Base-by-base conservation (phyloP, 2,888 invertebrate species). In the Machimus rusticus region DNA sequence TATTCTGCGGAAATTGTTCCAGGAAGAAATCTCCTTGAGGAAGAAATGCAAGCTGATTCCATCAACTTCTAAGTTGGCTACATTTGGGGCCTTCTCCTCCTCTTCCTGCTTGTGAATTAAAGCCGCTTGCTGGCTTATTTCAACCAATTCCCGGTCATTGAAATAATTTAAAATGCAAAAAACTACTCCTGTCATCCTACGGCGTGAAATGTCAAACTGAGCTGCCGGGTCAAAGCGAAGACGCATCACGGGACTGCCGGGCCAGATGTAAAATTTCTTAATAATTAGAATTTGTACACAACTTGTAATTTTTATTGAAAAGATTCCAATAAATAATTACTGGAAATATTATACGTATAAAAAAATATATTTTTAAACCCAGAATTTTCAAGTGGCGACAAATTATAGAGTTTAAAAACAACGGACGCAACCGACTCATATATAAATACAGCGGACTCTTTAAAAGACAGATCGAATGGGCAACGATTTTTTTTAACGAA, bases 41-140 rank as follows among this genome's bases (percentile, higher is more conserved):
- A 89, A 88, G 9, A 74, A 89, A 39, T 86, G 85, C 1, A 86
- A 77, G 51, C 88, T 88, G 34, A 88, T 86, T 51, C 89, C 89
- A 88, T 88, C 86, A 2, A 88, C 87, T 88, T 88, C 87, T 55
- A 82, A 31, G 12, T 31, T 23, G 28, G 28, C 23, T 28, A 5
- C 43, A 19, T 28, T 78, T 46, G 12, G 9, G 1, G 19, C 1
- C 28, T 2, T 43, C 1, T 78, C 43, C 14, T n/a, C 8, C 14
- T n/a, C 19, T 1, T 81, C 51, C 28, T 81, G 23, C n/a, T 55
- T 51, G 5, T 31, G 5, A 81, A 81, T 43, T 39, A 12, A 12
- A n/a, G 9, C 55, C 5, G 34, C 34, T 81, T n/a, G 16, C 34
- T 16, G 81, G 8, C 9, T 81, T 16, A 81, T 55, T 31, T 31